Evolutionary conservation across 2,113 vertebrate genomes (phyloP), one percentile per base, ranked within the genome.

Genomic region (Oncorhynchus masou): DNA sequence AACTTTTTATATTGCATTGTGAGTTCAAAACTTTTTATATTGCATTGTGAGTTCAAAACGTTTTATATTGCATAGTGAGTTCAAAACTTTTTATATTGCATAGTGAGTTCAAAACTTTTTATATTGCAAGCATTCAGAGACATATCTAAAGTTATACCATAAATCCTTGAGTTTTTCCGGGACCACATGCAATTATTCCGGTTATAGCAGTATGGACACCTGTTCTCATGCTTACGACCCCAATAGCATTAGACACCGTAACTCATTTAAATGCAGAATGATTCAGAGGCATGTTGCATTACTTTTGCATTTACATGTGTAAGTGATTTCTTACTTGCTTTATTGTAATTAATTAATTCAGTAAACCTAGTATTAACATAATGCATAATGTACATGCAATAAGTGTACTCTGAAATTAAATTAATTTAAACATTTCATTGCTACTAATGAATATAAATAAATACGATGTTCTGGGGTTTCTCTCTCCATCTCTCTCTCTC

Each of bases 301-400:
- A 70, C 65, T 84, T 85, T 78, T 75, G 82, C 54, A 45, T 45
- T 45, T 45, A 45, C 39, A 11, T 11, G 39, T 45, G 8, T 45
- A 82, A 81, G 73, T 80, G 74, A 76, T 54, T 76, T 85, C 51
- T 71, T 77, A 64, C 24, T 48, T 64, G 83, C 74, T 24, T 84
- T 62, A 74, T 81, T 86, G 70, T 85, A 89, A 89, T 89, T 85
- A 82, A 90, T 87, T 71, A 45, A 11, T 74, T 49, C 74, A 83
- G 79, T 79, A 88, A 85, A 86, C 84, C 73, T 79, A 80, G 72
- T 89, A 89, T 91, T 83, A 80, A 87, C 85, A 83, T 81, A 84
- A 88, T 87, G 85, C 86, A 90, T 86, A 90, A 84, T 87, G 87
- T 84, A 81, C 78, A 85, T 89, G 88, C 88, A 88, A 45, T 87